Evolutionary conservation across 2,797 vertebrate genomes (phyloP).

Genomic region (Vireo griseus): DNA sequence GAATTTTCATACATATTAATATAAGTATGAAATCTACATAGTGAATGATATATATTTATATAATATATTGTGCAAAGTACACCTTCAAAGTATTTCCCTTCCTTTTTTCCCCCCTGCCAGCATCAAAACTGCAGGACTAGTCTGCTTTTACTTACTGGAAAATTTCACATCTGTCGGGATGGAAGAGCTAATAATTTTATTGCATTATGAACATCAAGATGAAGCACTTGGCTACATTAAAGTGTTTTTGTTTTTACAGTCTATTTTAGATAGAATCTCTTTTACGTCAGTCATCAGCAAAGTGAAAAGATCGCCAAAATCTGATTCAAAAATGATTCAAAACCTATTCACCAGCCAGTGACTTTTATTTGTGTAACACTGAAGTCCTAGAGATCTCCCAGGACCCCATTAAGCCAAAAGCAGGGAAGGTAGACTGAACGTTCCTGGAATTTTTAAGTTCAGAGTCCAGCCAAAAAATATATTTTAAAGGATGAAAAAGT

Average conservation of each 20-base stretch:
- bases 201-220: background rate
- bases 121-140: background rate
- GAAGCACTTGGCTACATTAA: background rate
- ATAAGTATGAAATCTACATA: background rate
- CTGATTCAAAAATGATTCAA: background rate
- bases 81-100: background rate
- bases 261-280: background rate
- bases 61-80: background rate
- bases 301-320: background rate
- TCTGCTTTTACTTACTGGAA: background rate
- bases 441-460: background rate
- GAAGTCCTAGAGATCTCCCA: background rate
- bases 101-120: fast-evolving
- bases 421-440: background rate
- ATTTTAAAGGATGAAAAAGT: background rate
- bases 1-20: background rate
- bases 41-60: background rate
- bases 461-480: background rate
- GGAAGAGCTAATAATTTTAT: background rate
- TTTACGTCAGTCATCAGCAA: background rate
- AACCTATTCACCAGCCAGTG: background rate
- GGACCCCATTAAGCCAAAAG: background rate
- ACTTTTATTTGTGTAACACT: background rate
- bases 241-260: background rate
- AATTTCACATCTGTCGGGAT: background rate